Evolutionary conservation across 2,797 vertebrate species (phyloP), one percentile per base, ranked within the genome.

Genomic region (Chaenodraco wilsoni): DNA sequence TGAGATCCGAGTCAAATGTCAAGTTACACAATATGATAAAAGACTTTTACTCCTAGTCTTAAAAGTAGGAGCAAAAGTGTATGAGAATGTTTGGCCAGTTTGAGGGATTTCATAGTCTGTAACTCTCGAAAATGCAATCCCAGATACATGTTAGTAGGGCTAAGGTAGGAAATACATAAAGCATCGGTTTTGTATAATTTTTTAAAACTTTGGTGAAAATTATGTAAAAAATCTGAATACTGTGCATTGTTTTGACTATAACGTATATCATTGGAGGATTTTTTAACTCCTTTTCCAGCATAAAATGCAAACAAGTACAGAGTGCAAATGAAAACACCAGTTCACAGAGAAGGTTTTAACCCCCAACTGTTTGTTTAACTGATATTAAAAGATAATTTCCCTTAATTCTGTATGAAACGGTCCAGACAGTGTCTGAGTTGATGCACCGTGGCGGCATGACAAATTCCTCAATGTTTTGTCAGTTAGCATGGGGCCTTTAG

Each of bases 401-500:
- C 43, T 68, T 73, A n/a, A 43, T 51, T 63, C 64, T 69, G 55
- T 64, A 43, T 16, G 6, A 69, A 72, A 33, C n/a, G 9, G 44
- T 84, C 19, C 46, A 23, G 76, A 84, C 70, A 73, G 59, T 44
- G 69, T 79, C 79, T 73, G 80, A 84, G 82, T 65, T 75, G 71
- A 86, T 84, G 72, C 78, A 60, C 59, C 41, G 45, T 79, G 83
- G 78, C 63, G 68, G 78, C 69, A 74, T 66, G 71, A 85, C 74
- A 89, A 85, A 89, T 88, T 87, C 87, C 77, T 79, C 68, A 57
- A 66, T 80, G 84, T 84, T 90, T 87, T 83, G 84, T 87, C 59
- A 5, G 85, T 89, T 79, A 77, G 79, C 11, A 60, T 82, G 80
- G 79, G 82, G 83, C 84, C 82, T 88, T 87, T 82, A 84, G 74